These are phyloP conservation scores for Sebastes nivosus DNA, from an alignment of 2,797 vertebrate genomes.

Conservation along the genomic window DNA sequence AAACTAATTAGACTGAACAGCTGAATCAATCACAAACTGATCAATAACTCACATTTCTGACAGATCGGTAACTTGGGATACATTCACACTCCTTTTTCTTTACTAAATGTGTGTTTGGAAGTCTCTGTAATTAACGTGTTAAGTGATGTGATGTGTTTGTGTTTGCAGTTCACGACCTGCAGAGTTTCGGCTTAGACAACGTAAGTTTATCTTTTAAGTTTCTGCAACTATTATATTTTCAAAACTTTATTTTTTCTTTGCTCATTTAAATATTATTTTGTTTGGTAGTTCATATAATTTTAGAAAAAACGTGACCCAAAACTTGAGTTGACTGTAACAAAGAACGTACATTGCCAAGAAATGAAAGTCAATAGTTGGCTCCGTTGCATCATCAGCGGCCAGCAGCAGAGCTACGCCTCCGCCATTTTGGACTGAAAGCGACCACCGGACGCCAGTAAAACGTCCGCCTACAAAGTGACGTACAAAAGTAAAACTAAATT, in stretches of 20 bases:
- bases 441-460: too few relatives aligned
- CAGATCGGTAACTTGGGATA: neutral
- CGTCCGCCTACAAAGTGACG: too few relatives aligned
- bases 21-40: neutral
- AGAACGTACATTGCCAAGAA: too few relatives aligned
- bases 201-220: constrained; percentile 77
- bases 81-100: neutral
- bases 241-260: neutral
- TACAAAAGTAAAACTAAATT: too few relatives aligned
- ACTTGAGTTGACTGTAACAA: neutral
- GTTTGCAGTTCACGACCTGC: constrained; percentile 93
- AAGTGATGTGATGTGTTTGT: constrained; percentile 1
- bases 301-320: neutral
- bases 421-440: too few relatives aligned
- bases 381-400: too few relatives aligned
- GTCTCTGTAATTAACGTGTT: neutral
- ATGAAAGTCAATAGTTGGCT: too few relatives aligned
- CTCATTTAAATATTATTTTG: neutral
- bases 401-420: too few relatives aligned
- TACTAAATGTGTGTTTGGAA: neutral
- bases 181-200: constrained; percentile 97
- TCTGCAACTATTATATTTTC: neutral
- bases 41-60: neutral
- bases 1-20: neutral
- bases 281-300: neutral